Evolutionary conservation across 2,797 vertebrate genomes (phyloP).

Genomic region (Acomys russatus): DNA sequence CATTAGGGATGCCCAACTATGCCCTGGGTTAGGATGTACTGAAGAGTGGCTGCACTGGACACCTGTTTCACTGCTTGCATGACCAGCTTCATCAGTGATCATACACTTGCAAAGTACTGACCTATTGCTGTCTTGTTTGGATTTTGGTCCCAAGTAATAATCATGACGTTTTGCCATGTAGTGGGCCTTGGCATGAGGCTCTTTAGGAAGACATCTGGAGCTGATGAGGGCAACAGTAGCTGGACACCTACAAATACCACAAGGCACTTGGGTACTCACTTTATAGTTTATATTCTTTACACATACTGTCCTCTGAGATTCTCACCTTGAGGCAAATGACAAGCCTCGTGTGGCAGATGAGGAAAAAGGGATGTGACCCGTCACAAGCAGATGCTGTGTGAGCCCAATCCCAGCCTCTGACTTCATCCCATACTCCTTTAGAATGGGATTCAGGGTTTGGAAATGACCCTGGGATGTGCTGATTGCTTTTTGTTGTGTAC

Average conservation of each 20-base stretch:
- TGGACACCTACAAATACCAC: not conserved
- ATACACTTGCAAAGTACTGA: conserved; percentile 15
- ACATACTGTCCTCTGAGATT: not conserved
- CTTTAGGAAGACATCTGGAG: conserved; percentile 34
- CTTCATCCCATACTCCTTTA: not conserved
- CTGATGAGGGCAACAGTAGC: not conserved
- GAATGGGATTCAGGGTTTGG: not conserved
- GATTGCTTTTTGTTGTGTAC: not conserved
- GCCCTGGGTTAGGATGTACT: not conserved
- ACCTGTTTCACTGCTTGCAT: not conserved
- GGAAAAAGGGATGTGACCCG: not conserved
- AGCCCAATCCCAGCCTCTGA: not conserved
- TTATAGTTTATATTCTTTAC: not conserved
- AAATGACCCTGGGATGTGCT: not conserved
- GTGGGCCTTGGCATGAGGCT: not conserved
- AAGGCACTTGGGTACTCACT: not conserved
- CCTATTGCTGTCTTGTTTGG: conserved; percentile 34
- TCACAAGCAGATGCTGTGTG: not conserved
- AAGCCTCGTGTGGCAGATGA: conserved; percentile 13
- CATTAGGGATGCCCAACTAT: not conserved
- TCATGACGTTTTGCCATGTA: not conserved
- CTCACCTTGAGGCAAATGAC: not conserved
- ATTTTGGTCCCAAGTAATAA: not conserved
- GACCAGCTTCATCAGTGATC: not conserved
- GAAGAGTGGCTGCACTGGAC: not conserved